Base-by-base conservation (phyloP, 2,113 vertebrate species). In the Delphinapterus leucas region DNA sequence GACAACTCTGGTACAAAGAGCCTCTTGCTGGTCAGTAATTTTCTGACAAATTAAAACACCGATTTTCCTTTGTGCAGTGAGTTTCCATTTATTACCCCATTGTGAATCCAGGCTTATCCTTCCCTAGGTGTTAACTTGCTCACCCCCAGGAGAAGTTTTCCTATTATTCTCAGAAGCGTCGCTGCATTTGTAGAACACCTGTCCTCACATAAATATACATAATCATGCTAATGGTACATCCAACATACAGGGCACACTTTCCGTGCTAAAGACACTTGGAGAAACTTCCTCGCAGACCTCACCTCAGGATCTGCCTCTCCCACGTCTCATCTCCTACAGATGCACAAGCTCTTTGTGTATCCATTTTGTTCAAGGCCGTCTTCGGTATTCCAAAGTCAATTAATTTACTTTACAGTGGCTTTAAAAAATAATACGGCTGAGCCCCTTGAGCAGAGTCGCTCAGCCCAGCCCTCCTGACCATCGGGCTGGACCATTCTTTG, bases 1-100 rank as follows among this genome's bases (percentile, higher is more conserved):
- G 44, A 89, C 44, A 38, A 1, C 55, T 38, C 10, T 10, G 65
- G 94, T 10, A 58, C 36, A 76, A 2, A 88, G 76, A 25, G 6
- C 77, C 0, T 0, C 61, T 93, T 0, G 49, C 68, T 36, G 12
- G 60, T 90, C 36, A 65, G 61, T 80, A 76, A 91, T 93, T 92
- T 96, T 79, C 97, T 73, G 44, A 94, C 92, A 81, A 94, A 94
- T 90, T 85, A 95, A 73, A 93, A 94, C 71, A 63, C 55, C 1
- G 0, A 76, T 38, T 79, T 80, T 68, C 60, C 87, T 91, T 91
- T 93, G 88, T 96, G 94, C 18, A 9, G 74, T 4, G 18, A 44
- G 73, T 93, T 97, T 94, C 41, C 97, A 63, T 73, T 82, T 84
- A 77, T 68, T 47, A 13, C 20, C 85, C 95, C 76, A 61, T 18